Evolutionary conservation across 2,113 vertebrate species (phyloP).

Genomic region (Apteryx mantelli): DNA sequence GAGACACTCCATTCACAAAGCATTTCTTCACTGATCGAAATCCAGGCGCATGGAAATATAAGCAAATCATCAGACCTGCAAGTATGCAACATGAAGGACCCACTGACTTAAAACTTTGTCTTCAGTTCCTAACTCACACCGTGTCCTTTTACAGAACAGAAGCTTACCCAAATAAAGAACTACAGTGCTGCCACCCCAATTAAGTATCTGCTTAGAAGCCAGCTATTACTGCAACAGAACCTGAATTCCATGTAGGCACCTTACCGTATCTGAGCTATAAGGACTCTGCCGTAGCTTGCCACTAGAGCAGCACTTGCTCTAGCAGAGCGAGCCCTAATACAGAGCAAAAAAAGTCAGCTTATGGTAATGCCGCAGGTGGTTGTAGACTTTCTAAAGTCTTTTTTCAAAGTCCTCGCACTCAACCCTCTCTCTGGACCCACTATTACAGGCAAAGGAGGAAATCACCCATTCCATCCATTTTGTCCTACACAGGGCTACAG

Average conservation of each 20-base stretch:
- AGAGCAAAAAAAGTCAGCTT: background rate
- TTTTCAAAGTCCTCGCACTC: background rate
- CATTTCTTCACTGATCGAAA: background rate
- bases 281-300: background rate
- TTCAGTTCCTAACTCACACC: background rate
- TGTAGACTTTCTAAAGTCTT: background rate
- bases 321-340: background rate
- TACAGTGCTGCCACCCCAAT: background rate
- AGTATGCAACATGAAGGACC: background rate
- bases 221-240: background rate
- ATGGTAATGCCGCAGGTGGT: background rate
- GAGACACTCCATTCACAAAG: background rate
- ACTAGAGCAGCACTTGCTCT: background rate
- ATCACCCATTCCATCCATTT: background rate
- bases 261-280: background rate
- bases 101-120: background rate
- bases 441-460: background rate
- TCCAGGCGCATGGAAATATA: background rate
- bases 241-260: background rate
- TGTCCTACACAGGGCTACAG: background rate
- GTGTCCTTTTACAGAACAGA: background rate
- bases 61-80: background rate
- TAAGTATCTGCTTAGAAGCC: background rate
- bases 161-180: background rate
- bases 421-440: background rate